phyloP scores from a whole-genome alignment of 2,113 vertebrate genomes.

The Perca schrenkii region DNA sequence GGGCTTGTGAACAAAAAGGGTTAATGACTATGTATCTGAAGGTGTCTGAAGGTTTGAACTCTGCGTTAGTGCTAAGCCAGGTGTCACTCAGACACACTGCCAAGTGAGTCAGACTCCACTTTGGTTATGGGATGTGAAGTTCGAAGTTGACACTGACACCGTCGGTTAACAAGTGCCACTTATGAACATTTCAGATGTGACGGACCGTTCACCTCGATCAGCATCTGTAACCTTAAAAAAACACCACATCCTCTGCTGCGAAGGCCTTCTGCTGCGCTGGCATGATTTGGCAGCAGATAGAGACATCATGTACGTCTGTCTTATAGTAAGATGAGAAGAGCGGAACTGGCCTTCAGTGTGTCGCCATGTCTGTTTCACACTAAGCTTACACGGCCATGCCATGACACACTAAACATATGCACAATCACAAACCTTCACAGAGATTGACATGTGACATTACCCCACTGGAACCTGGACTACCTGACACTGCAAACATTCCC shows the following conservation, averaged over 20 bases:
- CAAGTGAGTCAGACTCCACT: slow-evolving; percentile 61
- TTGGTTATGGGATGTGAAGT: slow-evolving; percentile 53
- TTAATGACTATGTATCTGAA: slow-evolving; percentile 4
- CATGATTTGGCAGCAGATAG: slow-evolving; percentile 20
- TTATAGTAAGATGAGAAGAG: slow-evolving; percentile 59
- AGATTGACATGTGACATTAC: slow-evolving; percentile 81
- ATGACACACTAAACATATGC: slow-evolving; percentile 45
- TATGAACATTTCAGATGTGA: slow-evolving; percentile 43
- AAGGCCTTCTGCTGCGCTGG: slow-evolving; percentile 9
- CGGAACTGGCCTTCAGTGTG: slow-evolving; percentile 17
- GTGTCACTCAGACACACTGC: slow-evolving; percentile 41
- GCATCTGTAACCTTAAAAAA: slow-evolving; percentile 56
- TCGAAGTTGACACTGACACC: slow-evolving; percentile 36
- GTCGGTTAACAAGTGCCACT: slow-evolving; percentile 17
- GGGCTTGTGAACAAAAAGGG: background rate
- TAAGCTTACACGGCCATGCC: slow-evolving; percentile 43
- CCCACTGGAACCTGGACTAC: slow-evolving; percentile 79
- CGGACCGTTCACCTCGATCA: slow-evolving; percentile 25
- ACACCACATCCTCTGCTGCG: slow-evolving; percentile 20
- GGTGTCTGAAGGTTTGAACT: slow-evolving; percentile 8
- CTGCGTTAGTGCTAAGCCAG: slow-evolving; percentile 27
- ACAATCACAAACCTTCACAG: slow-evolving; percentile 60
- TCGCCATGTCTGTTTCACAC: slow-evolving; percentile 40
- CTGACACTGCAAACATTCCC: slow-evolving; percentile 71
- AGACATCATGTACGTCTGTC: slow-evolving; percentile 34